phyloP scores from a whole-genome alignment of 2,888 invertebrate genomes.

The Drosophila formosana region DNA sequence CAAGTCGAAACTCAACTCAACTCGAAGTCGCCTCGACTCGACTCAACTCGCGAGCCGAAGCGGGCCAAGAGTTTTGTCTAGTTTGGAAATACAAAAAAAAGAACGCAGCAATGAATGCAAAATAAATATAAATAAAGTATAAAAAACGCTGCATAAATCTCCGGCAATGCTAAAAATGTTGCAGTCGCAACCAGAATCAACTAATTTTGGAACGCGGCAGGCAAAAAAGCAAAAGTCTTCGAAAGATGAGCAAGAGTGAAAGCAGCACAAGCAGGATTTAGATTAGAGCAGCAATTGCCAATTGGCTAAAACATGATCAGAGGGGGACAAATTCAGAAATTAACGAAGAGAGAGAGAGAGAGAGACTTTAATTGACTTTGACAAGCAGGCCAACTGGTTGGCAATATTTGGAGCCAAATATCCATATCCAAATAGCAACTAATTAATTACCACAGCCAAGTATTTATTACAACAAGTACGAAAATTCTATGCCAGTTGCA shows the following conservation, averaged over 20 bases:
- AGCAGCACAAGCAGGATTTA: conserved; percentile 8
- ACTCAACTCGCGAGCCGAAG: conserved; percentile 22
- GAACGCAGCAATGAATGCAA: conserved; percentile 1
- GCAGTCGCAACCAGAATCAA: not conserved
- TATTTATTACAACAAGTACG: conserved; percentile 40
- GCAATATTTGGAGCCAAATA: conserved; percentile 33
- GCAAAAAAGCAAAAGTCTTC: conserved; percentile 1
- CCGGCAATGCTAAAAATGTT: conserved; percentile 63
- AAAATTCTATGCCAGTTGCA: conserved; percentile 64
- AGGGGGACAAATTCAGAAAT: not conserved
- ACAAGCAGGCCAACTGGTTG: conserved; percentile 69
- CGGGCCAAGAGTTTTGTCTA: conserved; percentile 48
- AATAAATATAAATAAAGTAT: conserved; percentile 13
- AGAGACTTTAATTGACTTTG: conserved; percentile 45
- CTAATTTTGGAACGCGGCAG: not conserved
- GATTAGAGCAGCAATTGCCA: conserved; percentile 2
- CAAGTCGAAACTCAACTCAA: conserved; percentile 45
- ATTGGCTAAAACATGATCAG: not conserved
- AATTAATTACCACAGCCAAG: conserved; percentile 73
- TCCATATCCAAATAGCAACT: conserved; percentile 57
- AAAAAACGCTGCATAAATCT: conserved; percentile 67
- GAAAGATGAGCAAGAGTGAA: conserved; percentile 12
- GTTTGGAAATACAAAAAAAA: conserved; percentile 20
- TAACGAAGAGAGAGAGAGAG: not conserved
- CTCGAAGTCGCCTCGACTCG: conserved; percentile 9